Conservation (phyloP, 2,888 invertebrate species). For the Latrodectus hesperus region DNA sequence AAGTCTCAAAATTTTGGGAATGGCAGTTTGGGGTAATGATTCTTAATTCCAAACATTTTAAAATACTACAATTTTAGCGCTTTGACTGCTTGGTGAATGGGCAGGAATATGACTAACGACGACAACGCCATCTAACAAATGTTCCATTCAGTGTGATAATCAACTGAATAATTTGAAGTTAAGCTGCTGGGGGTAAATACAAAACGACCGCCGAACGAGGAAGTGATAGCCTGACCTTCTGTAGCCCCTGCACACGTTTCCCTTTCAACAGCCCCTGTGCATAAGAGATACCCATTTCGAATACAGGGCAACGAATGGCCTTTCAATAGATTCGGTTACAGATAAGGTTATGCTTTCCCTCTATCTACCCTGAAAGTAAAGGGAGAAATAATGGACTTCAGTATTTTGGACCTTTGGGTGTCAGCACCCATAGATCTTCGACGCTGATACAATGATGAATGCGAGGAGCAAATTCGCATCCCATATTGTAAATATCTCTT, state of each 20-base stretch:
- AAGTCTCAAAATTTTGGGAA: no score
- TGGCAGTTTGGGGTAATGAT: no score
- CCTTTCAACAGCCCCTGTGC: slow-evolving; percentile 35
- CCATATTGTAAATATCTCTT: slow-evolving; percentile 17
- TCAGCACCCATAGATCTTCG: slow-evolving; percentile 45
- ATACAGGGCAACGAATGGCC: slow-evolving; percentile 64
- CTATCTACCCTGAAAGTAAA: background rate
- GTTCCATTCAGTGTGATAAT: no score
- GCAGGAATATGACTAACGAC: no score
- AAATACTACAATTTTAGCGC: no score
- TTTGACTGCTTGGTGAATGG: no score
- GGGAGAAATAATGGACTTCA: slow-evolving; percentile 25
- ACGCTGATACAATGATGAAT: slow-evolving; percentile 16
- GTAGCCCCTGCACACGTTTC: background rate
- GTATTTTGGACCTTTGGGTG: slow-evolving; percentile 48
- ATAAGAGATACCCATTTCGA: slow-evolving; percentile 32
- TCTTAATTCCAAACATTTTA: no score
- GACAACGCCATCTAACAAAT: no score
- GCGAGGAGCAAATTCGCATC: background rate
- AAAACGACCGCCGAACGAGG: slow-evolving; percentile 18
- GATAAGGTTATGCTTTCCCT: slow-evolving; percentile 52
- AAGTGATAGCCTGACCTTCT: slow-evolving; percentile 48
- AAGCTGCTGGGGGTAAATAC: background rate
- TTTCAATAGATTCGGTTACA: slow-evolving; percentile 60
- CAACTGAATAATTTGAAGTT: no score